Base-by-base conservation (phyloP, 1,140 invertebrate genomes). In the Zaprionus vittiger region DNA sequence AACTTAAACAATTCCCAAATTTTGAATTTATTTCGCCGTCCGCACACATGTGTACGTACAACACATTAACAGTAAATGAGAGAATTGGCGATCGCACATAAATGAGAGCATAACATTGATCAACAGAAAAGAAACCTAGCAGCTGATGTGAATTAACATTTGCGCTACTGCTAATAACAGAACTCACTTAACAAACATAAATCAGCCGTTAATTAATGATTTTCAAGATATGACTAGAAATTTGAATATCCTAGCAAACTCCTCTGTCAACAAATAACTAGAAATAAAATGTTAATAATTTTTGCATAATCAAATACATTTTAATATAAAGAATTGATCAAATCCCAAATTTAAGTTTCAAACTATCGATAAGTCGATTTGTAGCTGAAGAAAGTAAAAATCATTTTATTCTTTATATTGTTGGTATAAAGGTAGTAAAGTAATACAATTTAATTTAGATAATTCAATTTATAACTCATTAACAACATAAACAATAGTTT, bases 31-130 rank as follows among this genome's bases (percentile, higher is more conserved):
- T 70, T 71, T 64, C 54, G 54, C 67, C 73, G 73, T 75, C 73
- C 73, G 73, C 73, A 75, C 60, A 75, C 73, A 71, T 63, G 60
- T 71, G 73, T 71, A 71, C 73, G 73, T 75, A 75, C 73, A 75
- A 75, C 73, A 75, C 68, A 75, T 75, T 69, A 75, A 75, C 73
- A 75, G 67, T 75, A 59, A 75, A 75, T 75, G 73, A 75, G 73
- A 75, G 73, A 71, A 71, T 71, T 64, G 15, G 34, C 34, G 73
- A 75, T 71, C 73, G 41, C 60, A 52, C 20, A 24, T 14, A 52
- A 52, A 15, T 28, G 59, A 70, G 67, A 70, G 57, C 14, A 38
- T 26, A 49, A 26, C 17, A 73, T 4, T 3, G 24, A 24, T 15
- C 59, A 62, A 31, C 31, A 52, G 14, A 24, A n/a, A 24, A 9